Percentiles rank a stretch among this genome's conserved stretches.
Evolutionary conservation across 2,797 vertebrate species (phyloP).

Genomic region (Sciurus carolinensis): DNA sequence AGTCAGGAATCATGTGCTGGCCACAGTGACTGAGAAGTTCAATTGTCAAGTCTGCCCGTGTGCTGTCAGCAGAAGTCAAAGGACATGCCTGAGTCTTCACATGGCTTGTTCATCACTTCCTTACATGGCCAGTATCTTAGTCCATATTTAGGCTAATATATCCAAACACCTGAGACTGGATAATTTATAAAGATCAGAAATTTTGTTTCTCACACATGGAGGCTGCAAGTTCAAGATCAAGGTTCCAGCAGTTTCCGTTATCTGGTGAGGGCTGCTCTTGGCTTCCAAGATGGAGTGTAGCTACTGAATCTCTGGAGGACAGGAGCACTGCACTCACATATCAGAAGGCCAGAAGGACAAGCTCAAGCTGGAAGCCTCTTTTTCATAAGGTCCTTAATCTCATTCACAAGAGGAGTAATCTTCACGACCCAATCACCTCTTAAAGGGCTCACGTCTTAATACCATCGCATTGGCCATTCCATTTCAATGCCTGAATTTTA

Average conservation of each 20-base stretch:
- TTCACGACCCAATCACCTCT: background rate
- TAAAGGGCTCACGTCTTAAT: background rate
- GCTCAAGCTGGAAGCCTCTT: background rate
- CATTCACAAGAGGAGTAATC: background rate
- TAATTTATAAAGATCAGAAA: background rate
- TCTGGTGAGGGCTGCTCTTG: background rate
- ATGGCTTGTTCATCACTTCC: background rate
- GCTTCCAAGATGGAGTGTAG: background rate
- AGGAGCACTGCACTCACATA: background rate
- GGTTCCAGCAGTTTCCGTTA: background rate
- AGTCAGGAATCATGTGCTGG: background rate
- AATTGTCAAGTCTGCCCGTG: background rate
- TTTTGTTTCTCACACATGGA: background rate
- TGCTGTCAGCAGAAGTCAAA: background rate
- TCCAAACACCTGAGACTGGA: background rate
- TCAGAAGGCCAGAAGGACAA: background rate
- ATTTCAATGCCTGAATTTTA: background rate
- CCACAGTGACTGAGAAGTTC: background rate
- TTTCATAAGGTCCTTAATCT: background rate
- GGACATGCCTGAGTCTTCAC: background rate
- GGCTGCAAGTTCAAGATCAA: background rate
- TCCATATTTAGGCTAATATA: background rate
- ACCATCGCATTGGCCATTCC: background rate
- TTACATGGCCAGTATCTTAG: background rate
- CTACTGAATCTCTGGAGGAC: background rate